Base-by-base conservation (phyloP, 2,797 vertebrate species). In the Pangasius macronema region DNA sequence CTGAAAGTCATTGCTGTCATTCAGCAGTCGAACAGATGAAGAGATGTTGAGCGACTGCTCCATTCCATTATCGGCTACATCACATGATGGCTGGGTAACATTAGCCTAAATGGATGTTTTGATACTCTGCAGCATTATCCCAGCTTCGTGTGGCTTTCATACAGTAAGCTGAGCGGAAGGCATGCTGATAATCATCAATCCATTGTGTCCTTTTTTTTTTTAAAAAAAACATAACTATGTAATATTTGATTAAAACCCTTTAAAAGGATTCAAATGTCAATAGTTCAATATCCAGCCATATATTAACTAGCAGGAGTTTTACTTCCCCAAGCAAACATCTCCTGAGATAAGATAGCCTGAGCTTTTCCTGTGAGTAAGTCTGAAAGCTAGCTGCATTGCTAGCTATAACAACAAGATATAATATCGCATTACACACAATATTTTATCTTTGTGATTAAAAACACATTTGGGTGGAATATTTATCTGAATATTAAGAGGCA, bases 1-100 rank as follows among this genome's bases (percentile, higher is more conserved):
- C 67, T 82, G 79, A 83, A 83, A 77, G 30, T 42, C 55, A 1
- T 55, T 27, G 79, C 53, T 73, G 79, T 83, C 81, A 22, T 42
- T 39, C 24, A 18, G 33, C 39, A 82, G 36, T 65, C 24, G n/a
- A 33, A 59, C 51, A 33, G 49, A 84, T 16, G 68, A 53, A 20
- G 86, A 67, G 46, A 33, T 53, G 14, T 33, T n/a, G 67, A 49
- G 53, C 70, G 24, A 49, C 42, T 27, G 57, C 57, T 85, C 36
- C 9, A 7, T n/a, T 85, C 57, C 46, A 27, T 65, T 67, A 85
- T 85, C 73, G 39, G 84, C 59, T 53, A 22, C 20, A 27, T 77
- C 73, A 51, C 42, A 85, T 63, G 84, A 85, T 2, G 57, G 24
- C 57, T 53, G 72, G 46, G 73, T 65, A 75, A 27, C 46, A 39